These are phyloP conservation scores for Rhea pennata DNA, from an alignment of 2,113 vertebrate species.

Conservation along the genomic window DNA sequence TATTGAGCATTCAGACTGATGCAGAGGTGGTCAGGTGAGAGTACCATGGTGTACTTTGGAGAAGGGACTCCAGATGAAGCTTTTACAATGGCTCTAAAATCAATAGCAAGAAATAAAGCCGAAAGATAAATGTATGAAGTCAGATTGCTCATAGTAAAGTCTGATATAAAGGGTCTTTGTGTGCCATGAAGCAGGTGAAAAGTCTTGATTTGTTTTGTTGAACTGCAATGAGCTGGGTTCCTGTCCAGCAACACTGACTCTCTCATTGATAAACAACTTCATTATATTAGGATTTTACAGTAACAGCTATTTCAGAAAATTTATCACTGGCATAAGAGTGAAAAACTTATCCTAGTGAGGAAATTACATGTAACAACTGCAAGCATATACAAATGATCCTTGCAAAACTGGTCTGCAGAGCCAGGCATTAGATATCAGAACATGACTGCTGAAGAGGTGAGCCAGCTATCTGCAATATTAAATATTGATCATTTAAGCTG, in stretches of 20 bases:
- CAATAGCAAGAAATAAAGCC: background rate
- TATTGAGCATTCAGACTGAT: background rate
- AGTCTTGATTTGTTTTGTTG: background rate
- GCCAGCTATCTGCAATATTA: background rate
- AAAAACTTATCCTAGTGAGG: background rate
- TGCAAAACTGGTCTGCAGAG: background rate
- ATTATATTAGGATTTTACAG: background rate
- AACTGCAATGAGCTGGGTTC: background rate
- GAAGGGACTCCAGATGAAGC: background rate
- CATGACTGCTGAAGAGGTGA: fast-evolving
- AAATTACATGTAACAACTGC: background rate
- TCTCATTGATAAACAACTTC: background rate
- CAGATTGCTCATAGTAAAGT: background rate
- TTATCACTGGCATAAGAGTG: background rate
- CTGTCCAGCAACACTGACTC: background rate
- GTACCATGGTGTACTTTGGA: background rate
- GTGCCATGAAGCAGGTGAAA: background rate
- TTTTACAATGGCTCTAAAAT: background rate
- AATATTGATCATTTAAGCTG: background rate
- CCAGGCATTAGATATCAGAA: background rate
- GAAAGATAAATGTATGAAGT: background rate
- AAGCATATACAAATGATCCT: background rate
- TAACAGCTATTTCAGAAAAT: background rate
- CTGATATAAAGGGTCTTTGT: fast-evolving
- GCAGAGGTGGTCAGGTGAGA: background rate